These are phyloP conservation scores for Apodemus sylvaticus DNA, from an alignment of 2,113 vertebrate genomes.

Conservation along the genomic window DNA sequence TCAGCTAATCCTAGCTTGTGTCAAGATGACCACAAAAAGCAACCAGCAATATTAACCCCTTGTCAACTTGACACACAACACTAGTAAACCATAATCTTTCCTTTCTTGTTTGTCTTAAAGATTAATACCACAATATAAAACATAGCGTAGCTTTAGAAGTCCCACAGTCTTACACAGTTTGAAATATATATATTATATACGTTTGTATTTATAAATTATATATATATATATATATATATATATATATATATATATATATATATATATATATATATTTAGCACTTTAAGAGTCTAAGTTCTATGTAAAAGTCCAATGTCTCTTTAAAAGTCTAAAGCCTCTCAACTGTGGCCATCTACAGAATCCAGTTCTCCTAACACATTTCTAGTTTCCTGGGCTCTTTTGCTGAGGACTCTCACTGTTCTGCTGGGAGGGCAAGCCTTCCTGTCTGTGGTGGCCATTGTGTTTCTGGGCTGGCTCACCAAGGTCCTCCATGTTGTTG, in stretches of 20 bases:
- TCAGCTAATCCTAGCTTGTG: neutral
- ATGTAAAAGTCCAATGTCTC: no score
- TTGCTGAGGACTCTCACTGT: neutral
- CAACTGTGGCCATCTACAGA: neutral
- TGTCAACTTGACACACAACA: neutral
- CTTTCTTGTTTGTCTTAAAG: neutral
- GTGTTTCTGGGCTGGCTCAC: no score
- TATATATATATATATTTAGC: neutral
- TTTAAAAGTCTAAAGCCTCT: neutral
- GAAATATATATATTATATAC: no score
- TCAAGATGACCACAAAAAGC: no score
- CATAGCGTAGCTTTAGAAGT: neutral
- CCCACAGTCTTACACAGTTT: neutral
- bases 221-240: no score
- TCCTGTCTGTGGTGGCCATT: no score
- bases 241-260: no score
- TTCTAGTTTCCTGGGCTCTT: neutral
- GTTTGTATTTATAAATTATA: no score
- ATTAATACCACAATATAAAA: neutral
- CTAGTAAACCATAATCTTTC: neutral
- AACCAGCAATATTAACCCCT: neutral
- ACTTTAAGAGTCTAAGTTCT: neutral
- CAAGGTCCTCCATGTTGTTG: no score
- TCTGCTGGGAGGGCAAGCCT: no score
- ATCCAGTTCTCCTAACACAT: neutral